A percentile compares a stretch with the other conserved stretches of the same genome.
phyloP scores from a whole-genome alignment of 2,888 invertebrate genomes.

The Caenorhabditis angaria region DNA sequence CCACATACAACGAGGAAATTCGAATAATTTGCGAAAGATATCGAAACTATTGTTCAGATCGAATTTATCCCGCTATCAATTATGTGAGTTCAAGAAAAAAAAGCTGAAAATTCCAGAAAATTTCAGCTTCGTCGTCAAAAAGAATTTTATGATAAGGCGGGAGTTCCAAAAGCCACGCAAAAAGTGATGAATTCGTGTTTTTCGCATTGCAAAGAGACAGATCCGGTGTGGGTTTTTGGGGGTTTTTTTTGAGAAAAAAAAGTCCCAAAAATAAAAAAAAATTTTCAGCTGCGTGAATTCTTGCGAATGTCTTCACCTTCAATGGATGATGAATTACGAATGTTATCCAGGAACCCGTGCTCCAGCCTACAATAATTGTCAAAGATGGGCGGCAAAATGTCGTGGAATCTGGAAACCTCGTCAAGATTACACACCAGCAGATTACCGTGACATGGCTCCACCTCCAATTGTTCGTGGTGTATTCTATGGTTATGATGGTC shows the following conservation, averaged over 20 bases:
- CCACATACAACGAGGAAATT: slow-evolving; percentile 66
- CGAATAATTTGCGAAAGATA: slow-evolving; percentile 67
- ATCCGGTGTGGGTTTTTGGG: slow-evolving; percentile 55
- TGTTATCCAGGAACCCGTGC: slow-evolving; percentile 60
- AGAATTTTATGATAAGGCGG: slow-evolving; percentile 55
- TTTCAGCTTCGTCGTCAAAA: slow-evolving; percentile 62
- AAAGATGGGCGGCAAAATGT: slow-evolving; percentile 64
- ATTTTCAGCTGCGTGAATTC: slow-evolving; percentile 58
- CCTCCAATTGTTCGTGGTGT: slow-evolving; percentile 64
- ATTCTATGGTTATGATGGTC: slow-evolving; percentile 64
- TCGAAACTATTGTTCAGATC: slow-evolving; percentile 60
- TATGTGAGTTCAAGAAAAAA: slow-evolving; percentile 40
- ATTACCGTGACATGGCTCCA: slow-evolving; percentile 58
- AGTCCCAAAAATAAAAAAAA: too few species aligned
- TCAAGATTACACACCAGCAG: slow-evolving; percentile 59
- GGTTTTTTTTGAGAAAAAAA: slow-evolving; percentile 7
- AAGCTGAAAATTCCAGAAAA: slow-evolving; percentile 3
- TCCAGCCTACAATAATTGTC: slow-evolving; percentile 60
- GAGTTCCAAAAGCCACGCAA: slow-evolving; percentile 53
- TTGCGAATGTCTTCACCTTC: slow-evolving; percentile 65
- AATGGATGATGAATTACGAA: slow-evolving; percentile 65
- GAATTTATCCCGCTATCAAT: slow-evolving; percentile 62
- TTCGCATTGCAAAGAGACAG: slow-evolving; percentile 55
- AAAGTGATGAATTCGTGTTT: slow-evolving; percentile 56
- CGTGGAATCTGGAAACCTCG: slow-evolving; percentile 60